Base-by-base conservation (phyloP, 53 echinoderm and acorn worm genomes). In the Actinopyga echinites region DNA sequence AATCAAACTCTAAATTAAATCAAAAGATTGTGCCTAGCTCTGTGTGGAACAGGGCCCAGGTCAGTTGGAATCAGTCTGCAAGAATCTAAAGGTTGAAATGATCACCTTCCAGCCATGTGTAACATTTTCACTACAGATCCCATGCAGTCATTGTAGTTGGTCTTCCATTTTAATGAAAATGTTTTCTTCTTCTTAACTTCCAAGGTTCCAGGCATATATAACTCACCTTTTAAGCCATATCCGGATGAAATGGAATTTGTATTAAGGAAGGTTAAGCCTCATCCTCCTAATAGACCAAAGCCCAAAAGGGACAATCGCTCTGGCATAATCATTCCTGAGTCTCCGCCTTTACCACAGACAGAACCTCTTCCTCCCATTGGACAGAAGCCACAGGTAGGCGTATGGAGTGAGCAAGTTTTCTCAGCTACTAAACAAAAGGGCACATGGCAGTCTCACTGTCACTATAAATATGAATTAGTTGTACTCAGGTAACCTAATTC, bases 281-380 rank as follows among this genome's bases (percentile, higher is more conserved):
- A 90, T 38, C 99, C 99, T 26, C 99, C 99, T 21, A 85, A 89
- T 40, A 90, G 86, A 29, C 94, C 94, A 25, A 97, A 94, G 85
- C 92, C 84, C 8, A 97, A 94, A 74, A 74, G 99, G 65, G 99
- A 97, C 49, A 94, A 92, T 69, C 73, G 89, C 33, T 97, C 94
- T 26, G 99, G 99, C 17, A 97, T 64, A 20, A 68, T 97, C 55
- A 79, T 92, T 52, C 75, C 90, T 19, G 86, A 88, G 15, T 89
- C 82, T 31, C 99, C 94, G 4, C 99, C 99, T 32, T 42, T 97
- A 40, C 99, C 99, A 55, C 68, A 85, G 38, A 92, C 91, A 29
- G 87, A 90, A 57, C 99, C 99, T 82, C 87, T 97, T 65, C 99
- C 99, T 89, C 99, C 99, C 17, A 97, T 97, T 78, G 99, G 94